phyloP scores from a whole-genome alignment of 2,888 invertebrate genomes.

The Glyphotaelius pellucidus region DNA sequence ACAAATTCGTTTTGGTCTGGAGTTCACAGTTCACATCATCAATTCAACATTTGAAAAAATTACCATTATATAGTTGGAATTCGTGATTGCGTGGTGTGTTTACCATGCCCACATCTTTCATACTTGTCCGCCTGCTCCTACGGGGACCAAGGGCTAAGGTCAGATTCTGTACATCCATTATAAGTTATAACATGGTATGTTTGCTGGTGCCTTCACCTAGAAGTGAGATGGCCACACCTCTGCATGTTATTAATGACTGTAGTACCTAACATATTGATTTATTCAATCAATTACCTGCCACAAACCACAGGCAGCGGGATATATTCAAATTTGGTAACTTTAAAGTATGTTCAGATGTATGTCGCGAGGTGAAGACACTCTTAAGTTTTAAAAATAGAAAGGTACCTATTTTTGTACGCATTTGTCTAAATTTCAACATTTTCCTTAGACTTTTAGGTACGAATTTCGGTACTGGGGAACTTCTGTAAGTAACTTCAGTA shows the following conservation, averaged over 20 bases:
- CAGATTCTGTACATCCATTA: background rate
- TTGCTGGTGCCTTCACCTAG: background rate
- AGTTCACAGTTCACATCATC: background rate
- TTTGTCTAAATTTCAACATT: background rate
- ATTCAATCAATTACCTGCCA: slow-evolving; percentile 11
- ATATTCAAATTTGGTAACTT: background rate
- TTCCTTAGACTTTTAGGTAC: background rate
- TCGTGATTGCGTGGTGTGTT: background rate
- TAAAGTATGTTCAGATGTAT: background rate
- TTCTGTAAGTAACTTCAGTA: background rate
- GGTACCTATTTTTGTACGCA: background rate
- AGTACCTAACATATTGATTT: background rate
- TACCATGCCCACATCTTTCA: background rate
- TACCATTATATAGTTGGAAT: background rate
- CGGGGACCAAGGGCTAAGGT: slow-evolving; percentile 17
- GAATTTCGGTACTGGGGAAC: background rate
- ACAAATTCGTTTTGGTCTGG: background rate
- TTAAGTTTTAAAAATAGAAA: background rate
- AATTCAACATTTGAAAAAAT: background rate
- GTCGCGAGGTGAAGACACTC: background rate
- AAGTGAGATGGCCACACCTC: background rate
- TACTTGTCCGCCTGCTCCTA: background rate
- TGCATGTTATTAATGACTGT: slow-evolving; percentile 6
- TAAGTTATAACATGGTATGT: background rate
- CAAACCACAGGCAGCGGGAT: background rate